These are phyloP conservation scores for Dioctria linearis DNA, from an alignment of 2,888 invertebrate species.

Conservation along the genomic window DNA sequence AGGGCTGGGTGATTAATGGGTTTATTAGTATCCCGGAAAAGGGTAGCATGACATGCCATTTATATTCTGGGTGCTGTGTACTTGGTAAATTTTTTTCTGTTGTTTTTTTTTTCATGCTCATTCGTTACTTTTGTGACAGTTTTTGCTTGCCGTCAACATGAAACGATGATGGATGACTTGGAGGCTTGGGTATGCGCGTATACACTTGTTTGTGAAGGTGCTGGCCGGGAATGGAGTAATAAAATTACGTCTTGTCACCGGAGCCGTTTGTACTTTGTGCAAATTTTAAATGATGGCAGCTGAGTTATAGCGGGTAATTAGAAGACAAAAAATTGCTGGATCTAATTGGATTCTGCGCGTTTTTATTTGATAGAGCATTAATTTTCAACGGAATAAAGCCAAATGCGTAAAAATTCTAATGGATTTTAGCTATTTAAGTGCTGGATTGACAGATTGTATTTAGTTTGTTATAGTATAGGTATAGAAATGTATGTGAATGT, in stretches of 20 bases:
- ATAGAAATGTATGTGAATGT: too few species aligned
- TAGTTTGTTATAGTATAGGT: too few species aligned
- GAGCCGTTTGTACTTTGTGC: slow-evolving; percentile 53
- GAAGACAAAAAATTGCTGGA: slow-evolving; percentile 54
- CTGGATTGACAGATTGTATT: too few species aligned
- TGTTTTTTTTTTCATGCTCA: slow-evolving; percentile 50
- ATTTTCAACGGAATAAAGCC: not conserved
- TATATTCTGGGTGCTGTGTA: slow-evolving; percentile 56
- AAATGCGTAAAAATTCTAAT: too few species aligned
- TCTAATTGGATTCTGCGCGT: slow-evolving; percentile 53
- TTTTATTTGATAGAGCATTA: not conserved
- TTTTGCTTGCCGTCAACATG: slow-evolving; percentile 53
- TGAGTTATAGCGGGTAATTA: slow-evolving; percentile 56
- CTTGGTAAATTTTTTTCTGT: slow-evolving; percentile 54
- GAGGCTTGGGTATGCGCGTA: not conserved
- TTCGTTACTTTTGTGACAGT: slow-evolving; percentile 58
- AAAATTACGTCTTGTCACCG: slow-evolving; percentile 58
- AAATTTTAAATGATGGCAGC: slow-evolving; percentile 44
- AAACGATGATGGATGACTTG: slow-evolving; percentile 56
- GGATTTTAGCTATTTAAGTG: too few species aligned
- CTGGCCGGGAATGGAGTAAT: slow-evolving; percentile 49
- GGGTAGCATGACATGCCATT: slow-evolving; percentile 59
- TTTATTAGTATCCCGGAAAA: slow-evolving; percentile 58
- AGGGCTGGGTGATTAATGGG: slow-evolving; percentile 56
- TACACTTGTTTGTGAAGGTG: slow-evolving; percentile 37